Base-by-base conservation (phyloP, 1,140 invertebrate species). In the Papilio polyxenes region DNA sequence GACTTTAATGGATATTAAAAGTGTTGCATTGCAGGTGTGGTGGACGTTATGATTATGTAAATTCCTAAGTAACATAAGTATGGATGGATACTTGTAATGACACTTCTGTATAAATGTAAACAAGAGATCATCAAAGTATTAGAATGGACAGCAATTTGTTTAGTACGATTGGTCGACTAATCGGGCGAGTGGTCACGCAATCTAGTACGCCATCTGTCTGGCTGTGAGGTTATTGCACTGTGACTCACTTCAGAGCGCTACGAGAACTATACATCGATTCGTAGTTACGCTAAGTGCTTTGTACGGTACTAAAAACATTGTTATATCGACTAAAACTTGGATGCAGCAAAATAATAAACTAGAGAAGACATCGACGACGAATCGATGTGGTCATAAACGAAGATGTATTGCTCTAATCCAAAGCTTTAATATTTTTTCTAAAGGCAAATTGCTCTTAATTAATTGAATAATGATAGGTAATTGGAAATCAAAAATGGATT, bases 181-280 rank as follows among this genome's bases (percentile, higher is more conserved):
- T 91, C 90, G 69, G 74, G 23, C 84, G 81, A 90, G 87, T 53
- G 83, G 76, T 69, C 78, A 44, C 37, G 78, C 59, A n/a, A 80
- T 80, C 78, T 9, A 80, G 78, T 80, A 65, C 51, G 62, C 79
- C 83, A 83, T 87, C 87, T 82, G 89, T 90, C 88, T 89, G 86
- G 84, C 74, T 80, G 82, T 49, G 75, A 65, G 88, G 87, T 89
- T 87, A 86, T 85, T 87, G 89, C 84, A 83, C 87, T 48, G 77
- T 89, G 85, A 89, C 78, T 88, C 88, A 87, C 84, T 76, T 65
- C 78, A 82, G 75, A 65, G 77, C 62, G 75, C 65, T 44, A 77
- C 51, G 44, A 79, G 76, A 72, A 82, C 49, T 62, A 65, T 65
- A 80, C 69, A 82, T 83, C 69, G 80, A 80, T 80, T 80, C 62